Evolutionary conservation across 2,888 invertebrate genomes (phyloP).

Genomic region (Athalia rosae): DNA sequence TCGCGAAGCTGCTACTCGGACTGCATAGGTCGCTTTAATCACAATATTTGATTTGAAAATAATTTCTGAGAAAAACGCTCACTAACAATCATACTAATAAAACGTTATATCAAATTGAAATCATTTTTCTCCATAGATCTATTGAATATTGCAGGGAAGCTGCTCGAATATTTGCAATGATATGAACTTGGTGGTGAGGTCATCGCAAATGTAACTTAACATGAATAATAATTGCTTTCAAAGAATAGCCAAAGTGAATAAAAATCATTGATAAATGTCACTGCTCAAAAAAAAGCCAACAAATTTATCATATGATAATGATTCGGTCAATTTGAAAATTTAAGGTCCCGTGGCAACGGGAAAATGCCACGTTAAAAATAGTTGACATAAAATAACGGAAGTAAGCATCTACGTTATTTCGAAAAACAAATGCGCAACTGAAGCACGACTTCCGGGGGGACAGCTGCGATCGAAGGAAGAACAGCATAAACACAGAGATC

Average conservation of each 20-base stretch:
- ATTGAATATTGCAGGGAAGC: background rate
- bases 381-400: constrained; percentile 29
- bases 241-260: background rate
- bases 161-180: background rate
- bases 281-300: background rate
- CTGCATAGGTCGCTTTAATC: background rate
- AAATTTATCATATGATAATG: background rate
- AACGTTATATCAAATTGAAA: background rate
- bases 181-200: background rate
- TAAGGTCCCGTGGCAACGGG: background rate
- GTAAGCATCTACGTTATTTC: constrained; percentile 25
- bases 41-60: background rate
- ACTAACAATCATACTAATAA: background rate
- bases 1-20: background rate
- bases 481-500: constrained; percentile 59
- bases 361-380: constrained; percentile 10
- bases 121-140: background rate
- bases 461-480: constrained; percentile 63
- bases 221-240: background rate
- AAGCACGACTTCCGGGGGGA: constrained; percentile 47
- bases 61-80: constrained; percentile 1
- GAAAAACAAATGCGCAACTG: constrained; percentile 43
- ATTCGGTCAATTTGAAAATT: background rate
- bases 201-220: background rate
- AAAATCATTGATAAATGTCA: background rate